A percentile compares a stretch with the other conserved stretches of the same genome.
phyloP scores from a whole-genome alignment of 37 sponge, comb jelly and placozoan species.

The Diacarnus erythraeanus region DNA sequence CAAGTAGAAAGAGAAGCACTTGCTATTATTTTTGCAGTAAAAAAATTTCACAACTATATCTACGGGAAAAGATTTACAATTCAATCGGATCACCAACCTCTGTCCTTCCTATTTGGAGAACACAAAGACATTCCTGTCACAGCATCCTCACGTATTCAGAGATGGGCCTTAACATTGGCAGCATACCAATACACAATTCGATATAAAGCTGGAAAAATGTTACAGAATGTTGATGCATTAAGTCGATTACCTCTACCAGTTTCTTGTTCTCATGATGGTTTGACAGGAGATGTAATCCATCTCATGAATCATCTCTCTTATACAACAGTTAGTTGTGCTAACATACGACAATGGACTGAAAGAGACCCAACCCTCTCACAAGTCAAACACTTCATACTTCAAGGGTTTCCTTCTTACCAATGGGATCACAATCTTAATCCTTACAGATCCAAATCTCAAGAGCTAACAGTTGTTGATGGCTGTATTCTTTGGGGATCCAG shows the following conservation, averaged over 20 bases:
- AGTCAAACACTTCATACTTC: background rate
- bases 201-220: constrained; percentile 3
- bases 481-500: background rate
- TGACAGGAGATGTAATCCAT: background rate
- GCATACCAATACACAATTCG: constrained; percentile 12
- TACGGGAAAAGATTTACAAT: background rate
- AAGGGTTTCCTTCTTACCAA: background rate
- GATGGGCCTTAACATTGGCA: constrained; percentile 1
- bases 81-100: constrained; percentile 18
- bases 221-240: constrained; percentile 15
- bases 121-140: constrained; percentile 12
- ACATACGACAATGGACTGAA: background rate
- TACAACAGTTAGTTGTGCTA: background rate
- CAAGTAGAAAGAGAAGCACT: constrained; percentile 10
- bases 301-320: background rate
- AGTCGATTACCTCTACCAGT: background rate
- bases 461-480: background rate
- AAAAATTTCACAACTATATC: constrained; percentile 29
- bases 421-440: background rate
- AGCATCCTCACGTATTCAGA: background rate
- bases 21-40: constrained; percentile 14
- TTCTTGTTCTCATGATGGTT: background rate
- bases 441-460: background rate
- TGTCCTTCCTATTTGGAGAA: background rate
- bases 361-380: background rate